Evolutionary conservation across 2,888 invertebrate genomes (phyloP), one percentile per base, ranked within the genome.

Genomic region (Neelides folsomi): DNA sequence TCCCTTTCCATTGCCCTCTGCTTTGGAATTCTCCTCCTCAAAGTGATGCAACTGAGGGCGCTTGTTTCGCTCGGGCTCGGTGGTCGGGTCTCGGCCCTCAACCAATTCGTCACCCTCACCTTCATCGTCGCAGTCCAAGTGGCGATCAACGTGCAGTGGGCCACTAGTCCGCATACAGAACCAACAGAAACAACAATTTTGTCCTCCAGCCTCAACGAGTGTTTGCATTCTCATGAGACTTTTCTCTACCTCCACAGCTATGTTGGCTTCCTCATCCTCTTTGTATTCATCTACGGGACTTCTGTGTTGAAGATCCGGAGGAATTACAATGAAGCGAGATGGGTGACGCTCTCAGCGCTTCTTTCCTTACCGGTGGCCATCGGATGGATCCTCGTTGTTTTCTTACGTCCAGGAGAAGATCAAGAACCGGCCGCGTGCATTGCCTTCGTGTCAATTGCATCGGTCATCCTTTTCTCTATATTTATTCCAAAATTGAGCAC

Each of bases 41-140:
- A 71, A 63, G 66, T 67, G 9, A 70, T 71, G 69, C 69, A 70
- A 44, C 59, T 71, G 13, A 56, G 70, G 37, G 67, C 69, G n/a
- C 61, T 69, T 15, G 69, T 68, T 9, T 63, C 67, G 1, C 60
- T 70, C 9, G 71, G 71, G 3, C 63, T 70, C 3, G 71, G 70
- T 15, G 71, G 70, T 18, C 59, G 67, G 43, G 65, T 68, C 3
- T 67, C 69, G 6, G 66, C 67, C 42, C 54, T 66, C 43, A 68
- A 68, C 53, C 66, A 68, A 47, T 68, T 67, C 52, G 59, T 68
- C 35, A 66, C 67, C 13, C 62, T 68, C 27, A 56, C 66, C 40
- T 67, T 68, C 56, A 66, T 68, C 16, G 60, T 68, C 6, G 62
- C 67, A 5, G 68, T 68, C 20, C 68, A 69, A 55, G 54, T 67